Evolutionary conservation across 2,113 vertebrate genomes (phyloP), one percentile per base, ranked within the genome.

Genomic region (Oryzias curvinotus): DNA sequence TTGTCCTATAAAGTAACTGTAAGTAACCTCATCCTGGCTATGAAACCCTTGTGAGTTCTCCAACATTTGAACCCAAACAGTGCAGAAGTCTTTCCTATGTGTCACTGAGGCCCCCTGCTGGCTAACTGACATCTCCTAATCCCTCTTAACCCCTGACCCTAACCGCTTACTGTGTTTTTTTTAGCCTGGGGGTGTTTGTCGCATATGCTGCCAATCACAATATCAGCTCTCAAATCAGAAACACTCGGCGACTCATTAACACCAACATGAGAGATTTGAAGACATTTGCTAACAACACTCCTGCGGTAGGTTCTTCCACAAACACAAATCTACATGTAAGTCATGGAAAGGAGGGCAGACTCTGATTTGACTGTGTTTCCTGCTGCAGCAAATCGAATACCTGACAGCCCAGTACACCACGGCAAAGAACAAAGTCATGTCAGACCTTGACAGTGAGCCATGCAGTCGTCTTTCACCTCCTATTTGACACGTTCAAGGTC

Each of bases 231-330:
- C 91, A 93, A 72, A 76, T 95, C 47, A 89, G 89, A 76, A 93
- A 77, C 89, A 91, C 93, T 48, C 90, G 80, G 51, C 87, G 85
- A n/a, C 83, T 99, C 41, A 89, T 94, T 57, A 93, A 92, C 64
- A 95, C 91, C 87, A 98, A 98, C 77, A 92, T 96, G 61, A 94
- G 91, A 85, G 97, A 99, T 84, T 64, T 99, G 86, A 93, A 85
- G 83, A 82, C 86, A 6, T 87, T 98, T 21, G 90, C 96, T 60
- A 93, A 92, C 14, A 87, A 93, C 75, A 93, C 93, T 28, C 95
- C 95, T 61, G 78, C 62, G 84, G 97, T 99, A 95, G 83, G 70
- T 12, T 55, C 42, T 25, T 18, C 7, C 17, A 68, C n/a, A 21
- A n/a, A 30, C 14, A 5, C 6, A 3, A 47, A 23, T 4, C 3